A percentile compares a stretch with the other conserved stretches of the same genome.
phyloP scores from a whole-genome alignment of 2,797 vertebrate genomes.

The Gymnocypris eckloni region DNA sequence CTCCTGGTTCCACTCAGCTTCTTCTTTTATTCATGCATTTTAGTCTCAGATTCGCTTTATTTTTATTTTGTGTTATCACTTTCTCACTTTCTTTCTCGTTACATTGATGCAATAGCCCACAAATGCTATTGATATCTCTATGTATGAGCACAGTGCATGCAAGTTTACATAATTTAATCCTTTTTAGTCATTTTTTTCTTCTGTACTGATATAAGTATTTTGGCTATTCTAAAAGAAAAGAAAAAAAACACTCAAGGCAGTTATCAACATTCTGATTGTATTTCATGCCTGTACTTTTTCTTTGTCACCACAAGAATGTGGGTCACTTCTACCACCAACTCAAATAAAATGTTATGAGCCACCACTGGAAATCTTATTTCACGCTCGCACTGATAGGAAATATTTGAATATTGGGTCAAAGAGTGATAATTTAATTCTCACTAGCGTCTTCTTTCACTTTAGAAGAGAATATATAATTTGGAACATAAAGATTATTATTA shows the following conservation, averaged over 20 bases:
- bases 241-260: conserved; percentile 73
- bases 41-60: conserved; percentile 28
- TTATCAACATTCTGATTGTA: conserved; percentile 77
- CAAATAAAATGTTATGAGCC: conserved; percentile 71
- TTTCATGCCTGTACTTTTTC: conserved; percentile 62
- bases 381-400: conserved; percentile 64
- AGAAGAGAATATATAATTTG: conserved; percentile 7
- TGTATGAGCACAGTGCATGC: conserved; percentile 67
- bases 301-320: conserved; percentile 77
- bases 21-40: conserved; percentile 42
- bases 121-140: conserved; percentile 79
- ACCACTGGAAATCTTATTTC: conserved; percentile 71
- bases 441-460: conserved; percentile 32
- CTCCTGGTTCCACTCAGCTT: conserved; percentile 76
- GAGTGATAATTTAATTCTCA: conserved; percentile 48
- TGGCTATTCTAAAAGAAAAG: conserved; percentile 59
- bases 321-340: conserved; percentile 76
- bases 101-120: conserved; percentile 69
- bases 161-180: conserved; percentile 73
- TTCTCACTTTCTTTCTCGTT: conserved; percentile 65
- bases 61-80: conserved; percentile 22
- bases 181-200: conserved; percentile 54
- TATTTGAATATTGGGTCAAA: conserved; percentile 62
- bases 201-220: conserved; percentile 66
- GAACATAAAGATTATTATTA: not conserved